Evolutionary conservation across 2,888 invertebrate genomes (phyloP).

Genomic region (Andrena minutula): DNA sequence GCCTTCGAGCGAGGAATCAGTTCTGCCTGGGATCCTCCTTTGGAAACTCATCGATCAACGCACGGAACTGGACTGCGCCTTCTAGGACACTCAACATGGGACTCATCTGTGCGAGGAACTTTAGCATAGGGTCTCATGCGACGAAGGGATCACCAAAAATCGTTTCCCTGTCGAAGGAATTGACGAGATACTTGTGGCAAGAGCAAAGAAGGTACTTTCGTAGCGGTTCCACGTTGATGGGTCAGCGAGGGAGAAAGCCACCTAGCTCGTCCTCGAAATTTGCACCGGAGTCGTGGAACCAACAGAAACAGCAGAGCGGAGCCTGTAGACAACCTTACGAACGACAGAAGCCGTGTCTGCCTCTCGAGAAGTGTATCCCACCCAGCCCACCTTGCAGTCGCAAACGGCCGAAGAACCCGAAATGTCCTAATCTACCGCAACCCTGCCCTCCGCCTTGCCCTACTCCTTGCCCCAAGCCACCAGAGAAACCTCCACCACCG

Average conservation of each 20-base stretch:
- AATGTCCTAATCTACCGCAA: background rate
- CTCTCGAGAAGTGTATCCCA: constrained; percentile 22
- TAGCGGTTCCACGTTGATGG: background rate
- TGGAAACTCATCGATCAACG: background rate
- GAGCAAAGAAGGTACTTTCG: constrained; percentile 18
- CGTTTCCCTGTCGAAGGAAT: background rate
- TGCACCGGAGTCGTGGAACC: background rate
- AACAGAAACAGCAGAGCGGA: background rate
- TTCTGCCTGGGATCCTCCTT: constrained; percentile 24
- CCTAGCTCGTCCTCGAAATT: background rate
- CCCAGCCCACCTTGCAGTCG: constrained; percentile 22
- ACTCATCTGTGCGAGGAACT: constrained; percentile 23
- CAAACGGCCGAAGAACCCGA: constrained; percentile 27
- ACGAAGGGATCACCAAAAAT: background rate
- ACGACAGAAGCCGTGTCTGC: background rate
- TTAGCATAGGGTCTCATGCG: background rate
- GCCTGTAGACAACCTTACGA: constrained; percentile 21
- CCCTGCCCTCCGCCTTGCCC: constrained; percentile 43
- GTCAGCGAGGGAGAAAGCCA: background rate
- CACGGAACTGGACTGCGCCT: background rate
- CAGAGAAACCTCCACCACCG: constrained; percentile 13
- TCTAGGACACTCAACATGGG: background rate
- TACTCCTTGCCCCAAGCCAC: constrained; percentile 18
- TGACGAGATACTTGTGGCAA: background rate
- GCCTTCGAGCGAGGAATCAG: constrained; percentile 22